These are phyloP conservation scores for Actinia equina DNA, from an alignment of 64 coral and sea anemone species.

Conservation along the genomic window DNA sequence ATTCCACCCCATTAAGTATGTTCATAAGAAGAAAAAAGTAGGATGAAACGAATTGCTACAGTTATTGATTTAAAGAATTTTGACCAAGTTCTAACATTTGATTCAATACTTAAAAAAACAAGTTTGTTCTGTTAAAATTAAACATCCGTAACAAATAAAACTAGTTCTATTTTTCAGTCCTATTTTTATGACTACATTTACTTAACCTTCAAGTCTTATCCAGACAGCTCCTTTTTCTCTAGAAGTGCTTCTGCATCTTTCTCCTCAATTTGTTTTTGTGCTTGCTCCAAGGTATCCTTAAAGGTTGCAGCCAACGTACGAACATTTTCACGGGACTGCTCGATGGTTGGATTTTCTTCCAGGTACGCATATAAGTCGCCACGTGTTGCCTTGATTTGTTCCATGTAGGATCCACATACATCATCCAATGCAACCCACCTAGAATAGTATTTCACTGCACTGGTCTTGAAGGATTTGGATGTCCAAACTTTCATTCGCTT, in stretches of 20 bases:
- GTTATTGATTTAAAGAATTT: too few species aligned
- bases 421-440: constrained; percentile 62
- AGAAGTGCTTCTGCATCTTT: constrained; percentile 29
- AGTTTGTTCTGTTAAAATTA: too few species aligned
- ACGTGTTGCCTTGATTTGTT: constrained; percentile 48
- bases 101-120: too few species aligned
- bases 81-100: too few species aligned
- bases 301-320: constrained; percentile 27
- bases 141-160: too few species aligned
- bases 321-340: constrained; percentile 41
- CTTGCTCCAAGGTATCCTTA: constrained; percentile 27
- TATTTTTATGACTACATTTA: too few species aligned
- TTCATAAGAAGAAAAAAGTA: too few species aligned
- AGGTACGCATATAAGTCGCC: constrained; percentile 50
- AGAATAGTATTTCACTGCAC: constrained; percentile 34
- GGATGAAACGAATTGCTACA: too few species aligned
- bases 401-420: constrained; percentile 49
- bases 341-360: constrained; percentile 46
- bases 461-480: constrained; percentile 26
- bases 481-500: constrained; percentile 49
- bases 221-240: too few species aligned
- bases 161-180: too few species aligned
- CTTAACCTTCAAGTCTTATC: too few species aligned
- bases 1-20: too few species aligned
- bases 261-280: constrained; percentile 38